Conservation (phyloP, 2,797 vertebrate species). For the Cetoscarus ocellatus region DNA sequence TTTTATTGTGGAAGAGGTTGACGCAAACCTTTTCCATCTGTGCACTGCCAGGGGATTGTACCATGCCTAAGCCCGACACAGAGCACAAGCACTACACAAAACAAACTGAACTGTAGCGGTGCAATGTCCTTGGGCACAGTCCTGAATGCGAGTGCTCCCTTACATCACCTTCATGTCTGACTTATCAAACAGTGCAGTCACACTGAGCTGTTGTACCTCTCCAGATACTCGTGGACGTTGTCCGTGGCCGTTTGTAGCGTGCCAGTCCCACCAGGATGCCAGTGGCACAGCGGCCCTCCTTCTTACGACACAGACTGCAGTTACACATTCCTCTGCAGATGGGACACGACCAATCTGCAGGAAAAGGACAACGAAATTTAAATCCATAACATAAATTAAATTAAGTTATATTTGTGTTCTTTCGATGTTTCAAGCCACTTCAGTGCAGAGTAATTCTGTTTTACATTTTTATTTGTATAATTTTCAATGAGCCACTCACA, state of each 20-base stretch:
- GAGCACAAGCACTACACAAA: too few relatives aligned
- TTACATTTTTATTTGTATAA: not conserved
- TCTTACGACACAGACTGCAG: slow-evolving; percentile 95
- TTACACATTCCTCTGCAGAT: slow-evolving; percentile 94
- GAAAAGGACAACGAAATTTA: not conserved
- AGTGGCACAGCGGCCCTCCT: slow-evolving; percentile 94
- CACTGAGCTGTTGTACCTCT: slow-evolving; percentile 86
- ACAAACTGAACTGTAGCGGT: too few relatives aligned
- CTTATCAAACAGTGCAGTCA: not conserved
- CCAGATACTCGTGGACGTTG: slow-evolving; percentile 94
- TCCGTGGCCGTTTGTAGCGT: slow-evolving; percentile 92
- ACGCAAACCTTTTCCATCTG: too few relatives aligned
- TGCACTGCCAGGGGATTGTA: too few relatives aligned
- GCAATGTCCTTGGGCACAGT: too few relatives aligned
- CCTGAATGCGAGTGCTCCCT: too few relatives aligned
- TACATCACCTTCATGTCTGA: not conserved
- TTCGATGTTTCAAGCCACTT: not conserved
- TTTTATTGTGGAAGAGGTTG: too few relatives aligned
- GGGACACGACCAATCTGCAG: slow-evolving; percentile 92
- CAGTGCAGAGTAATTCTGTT: not conserved
- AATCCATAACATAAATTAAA: not conserved
- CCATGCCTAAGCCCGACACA: too few relatives aligned
- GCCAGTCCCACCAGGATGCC: slow-evolving; percentile 95
- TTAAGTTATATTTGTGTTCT: not conserved
- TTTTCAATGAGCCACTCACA: not conserved